Evolutionary conservation across 2,113 vertebrate species (phyloP).

Genomic region (Zosterops japonicus): DNA sequence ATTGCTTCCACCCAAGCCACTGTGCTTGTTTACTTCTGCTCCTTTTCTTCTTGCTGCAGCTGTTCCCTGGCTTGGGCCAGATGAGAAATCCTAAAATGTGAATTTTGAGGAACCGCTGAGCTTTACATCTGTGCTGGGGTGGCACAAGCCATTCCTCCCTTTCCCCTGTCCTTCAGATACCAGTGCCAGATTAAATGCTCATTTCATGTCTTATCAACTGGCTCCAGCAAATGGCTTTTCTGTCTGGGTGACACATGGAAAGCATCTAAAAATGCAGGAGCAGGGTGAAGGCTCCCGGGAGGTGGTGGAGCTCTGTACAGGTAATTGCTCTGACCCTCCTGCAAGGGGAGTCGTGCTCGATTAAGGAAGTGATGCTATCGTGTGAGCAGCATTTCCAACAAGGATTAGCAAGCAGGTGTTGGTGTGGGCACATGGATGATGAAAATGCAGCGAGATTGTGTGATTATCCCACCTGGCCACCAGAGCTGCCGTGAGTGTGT

Average conservation of each 20-base stretch:
- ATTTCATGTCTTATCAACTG: background rate
- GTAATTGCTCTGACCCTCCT: background rate
- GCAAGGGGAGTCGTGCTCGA: background rate
- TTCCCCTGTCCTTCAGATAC: background rate
- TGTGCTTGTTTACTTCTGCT: fast-evolving
- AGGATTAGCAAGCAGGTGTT: background rate
- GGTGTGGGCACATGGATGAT: fast-evolving
- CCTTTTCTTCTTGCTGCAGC: background rate
- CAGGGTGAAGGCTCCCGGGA: background rate
- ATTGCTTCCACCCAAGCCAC: background rate
- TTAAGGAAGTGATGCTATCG: background rate
- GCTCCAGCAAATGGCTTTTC: background rate
- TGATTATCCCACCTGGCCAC: background rate
- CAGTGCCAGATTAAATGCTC: background rate
- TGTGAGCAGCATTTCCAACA: background rate
- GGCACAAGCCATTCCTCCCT: background rate
- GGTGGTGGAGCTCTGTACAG: background rate
- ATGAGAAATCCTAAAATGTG: background rate
- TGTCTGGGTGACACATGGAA: background rate
- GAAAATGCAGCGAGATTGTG: background rate
- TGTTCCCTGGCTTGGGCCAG: background rate
- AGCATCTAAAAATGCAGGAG: background rate
- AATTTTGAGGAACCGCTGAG: background rate
- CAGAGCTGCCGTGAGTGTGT: fast-evolving
- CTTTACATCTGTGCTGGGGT: background rate